Evolutionary conservation across 2,113 vertebrate genomes (phyloP), one percentile per base, ranked within the genome.

Genomic region (Apteryx mantelli): DNA sequence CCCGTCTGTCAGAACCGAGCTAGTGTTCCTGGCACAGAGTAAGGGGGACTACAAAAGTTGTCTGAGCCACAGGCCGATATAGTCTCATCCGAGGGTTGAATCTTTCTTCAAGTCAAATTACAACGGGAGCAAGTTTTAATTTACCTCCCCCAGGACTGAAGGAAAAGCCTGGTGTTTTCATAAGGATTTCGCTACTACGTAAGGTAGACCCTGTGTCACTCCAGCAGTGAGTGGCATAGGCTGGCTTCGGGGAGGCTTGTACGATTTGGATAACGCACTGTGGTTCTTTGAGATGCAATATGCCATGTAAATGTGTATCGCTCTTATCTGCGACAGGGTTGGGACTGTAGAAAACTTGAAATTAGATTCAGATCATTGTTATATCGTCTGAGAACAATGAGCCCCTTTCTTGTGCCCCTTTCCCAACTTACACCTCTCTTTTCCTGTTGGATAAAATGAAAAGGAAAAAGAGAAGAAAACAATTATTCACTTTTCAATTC

Each of bases 401-500:
- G 46, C 12, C n/a, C 7, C 1, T 71, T 74, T 64, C 64, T 68
- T 46, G 12, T 75, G 28, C 32, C 40, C 11, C 20, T 86, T 94
- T 80, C 50, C 81, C 34, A 28, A 77, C 66, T 95, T 76, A 82
- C n/a, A 86, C 28, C 60, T 70, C 34, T 90, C 11, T 82, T 91
- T 83, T 82, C 38, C 65, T 69, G 46, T 78, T 0, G 0, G 42
- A 30, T 60, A 77, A 91, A 94, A 82, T 5, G 9, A 65, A 76
- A 89, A 76, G 34, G 2, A 48, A 50, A 60, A 38, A 64, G 40
- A 42, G 13, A 46, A 22, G 69, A 55, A 56, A 63, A 17, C n/a
- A 7, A 80, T 70, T 91, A 56, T 94, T 96, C 94, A 14, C 89
- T 88, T 92, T 77, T 65, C 78, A 64, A 8, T 79, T 93, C 89